Base-by-base conservation (phyloP, 30 jellyfish, hydroid and myxozoan genomes). In the Hydractinia symbiolongicarpus region DNA sequence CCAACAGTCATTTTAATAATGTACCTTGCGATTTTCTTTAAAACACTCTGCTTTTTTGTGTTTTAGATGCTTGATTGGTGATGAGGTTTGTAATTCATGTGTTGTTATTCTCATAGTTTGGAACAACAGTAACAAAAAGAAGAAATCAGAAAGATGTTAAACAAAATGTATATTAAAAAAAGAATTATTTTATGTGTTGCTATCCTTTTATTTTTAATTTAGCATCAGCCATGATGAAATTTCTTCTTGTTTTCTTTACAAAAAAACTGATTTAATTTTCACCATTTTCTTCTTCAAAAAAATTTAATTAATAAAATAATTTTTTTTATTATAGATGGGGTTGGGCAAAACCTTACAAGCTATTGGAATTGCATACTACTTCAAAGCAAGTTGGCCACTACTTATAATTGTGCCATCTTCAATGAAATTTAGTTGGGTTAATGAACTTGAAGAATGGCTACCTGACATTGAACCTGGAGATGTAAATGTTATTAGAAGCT, bases 281-380 rank as follows among this genome's bases (percentile, higher is more conserved):
- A 30, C 44, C 44, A 1, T 30, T 30, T 30, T 30, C 44, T 30
- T 30, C 2, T 30, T 30, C 2, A 2, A 30, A 30, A 30, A 30
- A 1, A 30, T 30, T 30, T 30, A 0, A 30, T 30, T 1, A 30
- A 2, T 1, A 30, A n/a, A 77, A 10, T 53, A 13, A 4, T 19
- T 61, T 55, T 13, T 54, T 8, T 4, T 7, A 0, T 9, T 58
- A 56, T 58, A 88, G 95, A 89, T 89, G 97, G 97, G 97, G 9
- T 85, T 89, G 9, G 97, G 97, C 50, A 89, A 89, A 79, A 89
- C 97, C 6, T 87, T 89, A 15, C 97, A 89, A 68, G 97, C 97
- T 0, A 70, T 89, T 5, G 86, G 90, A 13, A 85, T 89, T 15
- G 94, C 94, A 78, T 89, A 84, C 74, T 89, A 84, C 72, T 89